phyloP scores from a whole-genome alignment of 2,888 invertebrate species.

The Cosmopolites sordidus region DNA sequence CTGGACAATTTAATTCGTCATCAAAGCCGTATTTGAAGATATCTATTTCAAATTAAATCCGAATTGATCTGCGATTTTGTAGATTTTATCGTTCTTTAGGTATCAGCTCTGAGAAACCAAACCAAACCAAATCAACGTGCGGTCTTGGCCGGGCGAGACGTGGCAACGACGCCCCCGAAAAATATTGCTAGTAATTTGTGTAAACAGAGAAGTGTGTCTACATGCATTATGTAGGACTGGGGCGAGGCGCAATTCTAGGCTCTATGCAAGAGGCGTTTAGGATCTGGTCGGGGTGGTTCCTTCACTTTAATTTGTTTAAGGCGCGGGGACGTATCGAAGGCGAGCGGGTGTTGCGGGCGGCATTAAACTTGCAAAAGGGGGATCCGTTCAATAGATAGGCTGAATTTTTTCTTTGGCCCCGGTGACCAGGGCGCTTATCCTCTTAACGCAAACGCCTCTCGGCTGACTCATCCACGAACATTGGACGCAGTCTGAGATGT shows the following conservation, averaged over 20 bases:
- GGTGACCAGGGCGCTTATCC: too few species aligned
- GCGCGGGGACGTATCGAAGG: conserved; percentile 7
- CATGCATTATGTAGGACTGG: conserved; percentile 23
- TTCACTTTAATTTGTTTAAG: conserved; percentile 17
- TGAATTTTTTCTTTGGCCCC: conserved; percentile 12
- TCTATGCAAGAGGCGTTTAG: not conserved
- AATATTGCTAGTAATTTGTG: conserved; percentile 27
- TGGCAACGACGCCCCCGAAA: conserved; percentile 19
- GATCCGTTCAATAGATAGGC: conserved; percentile 18
- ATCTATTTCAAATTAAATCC: too few species aligned
- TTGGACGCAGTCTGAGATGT: too few species aligned
- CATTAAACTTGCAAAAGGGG: conserved; percentile 21
- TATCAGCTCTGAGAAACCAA: too few species aligned
- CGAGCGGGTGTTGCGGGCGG: conserved; percentile 5
- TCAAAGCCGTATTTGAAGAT: too few species aligned
- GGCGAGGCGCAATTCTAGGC: conserved; percentile 13
- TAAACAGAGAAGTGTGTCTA: conserved; percentile 28
- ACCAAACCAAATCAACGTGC: too few species aligned
- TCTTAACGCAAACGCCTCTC: too few species aligned
- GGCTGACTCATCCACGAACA: too few species aligned
- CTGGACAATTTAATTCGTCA: too few species aligned
- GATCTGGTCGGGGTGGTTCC: conserved; percentile 8
- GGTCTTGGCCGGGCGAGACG: too few species aligned
- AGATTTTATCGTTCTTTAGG: too few species aligned
- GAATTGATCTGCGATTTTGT: too few species aligned